Conservation (phyloP, 2,113 vertebrate species). For the Xenotilapia caudafasciata region DNA sequence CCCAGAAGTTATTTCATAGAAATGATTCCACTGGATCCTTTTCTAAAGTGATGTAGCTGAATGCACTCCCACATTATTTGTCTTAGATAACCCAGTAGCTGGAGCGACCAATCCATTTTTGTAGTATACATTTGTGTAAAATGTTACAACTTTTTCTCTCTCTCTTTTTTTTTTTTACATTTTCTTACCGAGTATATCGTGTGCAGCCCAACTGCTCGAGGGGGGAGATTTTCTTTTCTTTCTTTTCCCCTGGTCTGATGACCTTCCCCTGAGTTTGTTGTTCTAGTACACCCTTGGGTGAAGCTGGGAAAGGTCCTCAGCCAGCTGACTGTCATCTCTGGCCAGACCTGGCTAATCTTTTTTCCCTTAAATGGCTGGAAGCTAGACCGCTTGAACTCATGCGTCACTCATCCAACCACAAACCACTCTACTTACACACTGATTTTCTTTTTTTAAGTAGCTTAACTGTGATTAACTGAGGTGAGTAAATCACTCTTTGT, state of each 20-base stretch:
- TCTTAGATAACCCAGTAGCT: neutral
- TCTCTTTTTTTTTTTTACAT: neutral
- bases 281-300: neutral
- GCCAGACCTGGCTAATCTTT: neutral
- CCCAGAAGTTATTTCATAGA: neutral
- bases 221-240: neutral
- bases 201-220: neutral
- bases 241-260: neutral
- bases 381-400: neutral
- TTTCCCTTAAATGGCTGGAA: neutral
- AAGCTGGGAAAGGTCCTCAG: neutral
- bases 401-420: neutral
- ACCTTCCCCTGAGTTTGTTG: neutral
- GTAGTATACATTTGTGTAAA: neutral
- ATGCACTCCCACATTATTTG: neutral
- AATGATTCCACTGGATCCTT: neutral
- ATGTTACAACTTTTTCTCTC: neutral
- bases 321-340: neutral
- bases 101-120: neutral
- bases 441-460: neutral
- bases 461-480: neutral
- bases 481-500: neutral
- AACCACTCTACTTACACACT: neutral
- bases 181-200: neutral
- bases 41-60: neutral